Base-by-base conservation (phyloP, 2,113 vertebrate genomes). In the Nerophis ophidion region DNA sequence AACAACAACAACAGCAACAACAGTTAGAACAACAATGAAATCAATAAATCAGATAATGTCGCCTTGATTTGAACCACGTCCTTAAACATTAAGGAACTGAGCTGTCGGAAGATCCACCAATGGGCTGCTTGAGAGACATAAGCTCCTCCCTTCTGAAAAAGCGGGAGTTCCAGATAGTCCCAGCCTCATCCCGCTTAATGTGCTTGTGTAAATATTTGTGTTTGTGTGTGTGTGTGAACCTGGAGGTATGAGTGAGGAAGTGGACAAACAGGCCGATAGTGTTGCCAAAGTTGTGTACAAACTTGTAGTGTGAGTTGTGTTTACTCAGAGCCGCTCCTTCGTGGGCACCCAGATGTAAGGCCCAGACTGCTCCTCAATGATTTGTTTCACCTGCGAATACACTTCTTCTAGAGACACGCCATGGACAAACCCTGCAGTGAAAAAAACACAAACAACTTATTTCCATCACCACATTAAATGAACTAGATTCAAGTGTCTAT, bases 21-120 rank as follows among this genome's bases (percentile, higher is more conserved):
- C 68, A 85, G 76, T 55, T 80, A 93, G 89, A 92, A 91, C 82
- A 92, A 71, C 75, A 87, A 83, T 67, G 66, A 85, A 89, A 83
- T 77, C 60, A 81, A 88, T 19, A 12, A 60, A 85, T 79, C 75
- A 79, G 90, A 91, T 92, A 92, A 86, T 89, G 75, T 82, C 55
- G 40, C 72, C 76, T 90, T 87, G 89, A 91, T 91, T 91, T 91
- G 92, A 91, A 88, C 92, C 91, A 92, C 90, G 89, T 93, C 95
- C 95, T 97, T 98, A 98, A 98, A 99, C 93, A 97, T 98, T 97
- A 98, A 98, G 96, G 97, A 98, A 92, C 91, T 90, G 87, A 92
- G 89, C 90, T 85, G 77, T 86, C 87, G 80, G 88, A 90, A 91
- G 91, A 91, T 92, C 88, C 81, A 79, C 89, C 85, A 81, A 69